These are phyloP conservation scores for Prunella fulvescens DNA, from an alignment of 2,113 vertebrate species.

Conservation along the genomic window DNA sequence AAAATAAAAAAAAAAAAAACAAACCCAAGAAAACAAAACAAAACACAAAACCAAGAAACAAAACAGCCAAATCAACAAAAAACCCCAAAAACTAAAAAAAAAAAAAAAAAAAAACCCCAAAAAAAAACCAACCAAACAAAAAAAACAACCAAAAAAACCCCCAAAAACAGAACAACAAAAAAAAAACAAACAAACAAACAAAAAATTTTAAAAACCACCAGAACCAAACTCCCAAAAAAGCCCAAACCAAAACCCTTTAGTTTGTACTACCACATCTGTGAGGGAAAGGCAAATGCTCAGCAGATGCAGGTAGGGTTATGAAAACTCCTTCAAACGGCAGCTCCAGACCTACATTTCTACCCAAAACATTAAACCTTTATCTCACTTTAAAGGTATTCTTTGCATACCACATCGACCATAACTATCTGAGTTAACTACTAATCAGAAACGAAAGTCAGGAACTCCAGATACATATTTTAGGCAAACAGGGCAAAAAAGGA, in stretches of 20 bases:
- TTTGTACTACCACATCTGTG: neutral
- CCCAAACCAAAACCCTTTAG: accelerated
- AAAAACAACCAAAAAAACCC: neutral
- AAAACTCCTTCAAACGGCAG: neutral
- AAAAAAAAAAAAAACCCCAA: too few relatives aligned
- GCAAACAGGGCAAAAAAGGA: neutral
- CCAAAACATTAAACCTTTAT: neutral
- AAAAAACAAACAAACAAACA: neutral
- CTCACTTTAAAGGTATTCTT: neutral
- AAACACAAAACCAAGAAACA: neutral
- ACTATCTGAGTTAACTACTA: neutral
- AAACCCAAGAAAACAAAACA: too few relatives aligned
- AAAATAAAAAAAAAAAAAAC: neutral
- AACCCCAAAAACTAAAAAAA: neutral
- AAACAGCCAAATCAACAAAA: neutral
- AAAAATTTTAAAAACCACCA: accelerated
- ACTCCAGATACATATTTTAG: neutral
- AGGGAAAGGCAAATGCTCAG: neutral
- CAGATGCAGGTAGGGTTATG: neutral
- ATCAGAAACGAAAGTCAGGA: neutral
- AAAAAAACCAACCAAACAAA: neutral
- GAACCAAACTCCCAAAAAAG: neutral
- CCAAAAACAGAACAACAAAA: neutral
- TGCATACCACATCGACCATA: neutral
- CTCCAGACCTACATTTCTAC: neutral